These are phyloP conservation scores for Eupithecia subumbrata DNA, from an alignment of 2,888 invertebrate genomes.

Conservation along the genomic window DNA sequence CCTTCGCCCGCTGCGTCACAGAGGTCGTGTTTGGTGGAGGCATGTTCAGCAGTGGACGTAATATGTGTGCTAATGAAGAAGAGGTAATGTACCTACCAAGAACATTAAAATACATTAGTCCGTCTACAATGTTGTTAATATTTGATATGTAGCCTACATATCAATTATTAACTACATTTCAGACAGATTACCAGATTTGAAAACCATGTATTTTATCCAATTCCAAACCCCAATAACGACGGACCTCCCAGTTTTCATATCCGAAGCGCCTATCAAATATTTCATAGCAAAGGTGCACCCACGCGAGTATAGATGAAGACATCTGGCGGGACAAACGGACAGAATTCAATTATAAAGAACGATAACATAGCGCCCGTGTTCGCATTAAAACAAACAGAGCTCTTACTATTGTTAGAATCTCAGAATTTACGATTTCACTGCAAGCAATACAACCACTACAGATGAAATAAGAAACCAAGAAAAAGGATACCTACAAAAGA, in stretches of 20 bases:
- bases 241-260: slow-evolving; percentile 46
- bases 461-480: too few species aligned
- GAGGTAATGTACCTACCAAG: too few species aligned
- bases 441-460: not conserved
- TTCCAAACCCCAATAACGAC: not conserved
- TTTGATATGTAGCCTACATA: not conserved
- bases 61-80: too few species aligned
- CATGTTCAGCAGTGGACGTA: not conserved
- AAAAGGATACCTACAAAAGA: too few species aligned
- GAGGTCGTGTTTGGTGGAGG: not conserved
- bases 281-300: slow-evolving; percentile 70
- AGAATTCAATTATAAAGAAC: slow-evolving; percentile 68
- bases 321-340: slow-evolving; percentile 66
- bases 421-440: not conserved
- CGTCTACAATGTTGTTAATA: too few species aligned
- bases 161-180: not conserved
- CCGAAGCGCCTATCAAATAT: slow-evolving; percentile 69
- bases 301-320: slow-evolving; percentile 58
- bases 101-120: not conserved
- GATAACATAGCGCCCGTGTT: slow-evolving; percentile 61
- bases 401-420: slow-evolving; percentile 24
- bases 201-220: not conserved
- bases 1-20: too few species aligned
- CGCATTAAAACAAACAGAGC: slow-evolving; percentile 65
- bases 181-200: not conserved